phyloP scores from a whole-genome alignment of 2,797 vertebrate genomes.

The Pelodytes ibericus region DNA sequence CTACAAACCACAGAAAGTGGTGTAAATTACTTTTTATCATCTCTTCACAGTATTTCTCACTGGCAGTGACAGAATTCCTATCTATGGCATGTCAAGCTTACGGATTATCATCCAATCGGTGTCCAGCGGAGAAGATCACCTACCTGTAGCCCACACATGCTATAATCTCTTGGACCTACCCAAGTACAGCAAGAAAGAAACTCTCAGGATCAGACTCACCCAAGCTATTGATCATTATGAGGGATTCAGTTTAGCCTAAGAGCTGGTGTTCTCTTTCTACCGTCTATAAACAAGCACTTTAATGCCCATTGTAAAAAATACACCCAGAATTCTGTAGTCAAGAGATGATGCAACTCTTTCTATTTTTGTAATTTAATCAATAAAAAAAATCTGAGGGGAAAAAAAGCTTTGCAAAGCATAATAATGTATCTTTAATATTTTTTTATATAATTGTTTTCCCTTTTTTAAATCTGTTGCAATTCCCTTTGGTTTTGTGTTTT shows the following conservation, averaged over 20 bases:
- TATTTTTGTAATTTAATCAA: conserved; percentile 66
- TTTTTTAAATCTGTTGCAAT: conserved; percentile 32
- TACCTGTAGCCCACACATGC: conserved; percentile 96
- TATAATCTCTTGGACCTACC: conserved; percentile 97
- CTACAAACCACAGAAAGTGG: too few species aligned
- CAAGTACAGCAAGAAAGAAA: conserved; percentile 93
- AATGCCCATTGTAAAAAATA: neutral
- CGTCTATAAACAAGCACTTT: conserved; percentile 44
- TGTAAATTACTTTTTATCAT: neutral
- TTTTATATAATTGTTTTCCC: conserved; percentile 40
- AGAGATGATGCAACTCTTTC: conserved; percentile 41
- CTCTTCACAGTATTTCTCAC: conserved; percentile 88
- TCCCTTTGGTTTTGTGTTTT: neutral
- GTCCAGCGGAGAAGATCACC: conserved; percentile 83
- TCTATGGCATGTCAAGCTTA: conserved; percentile 95
- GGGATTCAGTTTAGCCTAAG: conserved; percentile 92
- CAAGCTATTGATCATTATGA: conserved; percentile 95
- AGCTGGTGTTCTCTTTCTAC: neutral
- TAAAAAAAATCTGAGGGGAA: conserved; percentile 8
- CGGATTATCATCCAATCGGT: conserved; percentile 93
- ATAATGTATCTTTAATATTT: conserved; percentile 43
- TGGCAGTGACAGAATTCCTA: conserved; percentile 94
- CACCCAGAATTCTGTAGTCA: conserved; percentile 21
- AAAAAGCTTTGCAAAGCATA: conserved; percentile 25
- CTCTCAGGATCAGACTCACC: conserved; percentile 81